Evolutionary conservation across 2,888 invertebrate species (phyloP).

Genomic region (Carpatolechia fugitivella): DNA sequence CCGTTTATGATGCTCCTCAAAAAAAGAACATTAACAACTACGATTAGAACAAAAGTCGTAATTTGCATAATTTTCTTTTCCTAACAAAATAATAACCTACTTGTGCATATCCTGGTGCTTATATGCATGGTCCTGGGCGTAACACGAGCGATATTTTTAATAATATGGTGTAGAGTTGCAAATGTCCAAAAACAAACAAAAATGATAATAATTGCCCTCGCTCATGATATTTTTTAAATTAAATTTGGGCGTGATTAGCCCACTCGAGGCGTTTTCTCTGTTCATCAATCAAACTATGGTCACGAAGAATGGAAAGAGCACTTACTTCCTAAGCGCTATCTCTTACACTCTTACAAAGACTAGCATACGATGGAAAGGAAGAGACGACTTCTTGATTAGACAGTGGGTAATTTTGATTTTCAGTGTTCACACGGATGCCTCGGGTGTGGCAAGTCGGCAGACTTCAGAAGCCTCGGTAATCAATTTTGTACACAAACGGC

Average conservation of each 20-base stretch:
- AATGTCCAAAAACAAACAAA: slow-evolving; percentile 70
- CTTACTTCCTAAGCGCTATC: slow-evolving; percentile 59
- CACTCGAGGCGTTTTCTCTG: slow-evolving; percentile 76
- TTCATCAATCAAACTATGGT: slow-evolving; percentile 73
- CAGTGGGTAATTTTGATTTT: slow-evolving; percentile 60
- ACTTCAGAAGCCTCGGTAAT: slow-evolving; percentile 72
- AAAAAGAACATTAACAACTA: slow-evolving; percentile 20
- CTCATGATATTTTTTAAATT: slow-evolving; percentile 71
- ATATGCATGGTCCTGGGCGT: background rate
- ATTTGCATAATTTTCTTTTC: background rate
- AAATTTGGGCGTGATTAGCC: slow-evolving; percentile 75
- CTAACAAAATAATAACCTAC: background rate
- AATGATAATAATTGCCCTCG: slow-evolving; percentile 49
- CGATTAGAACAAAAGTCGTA: background rate
- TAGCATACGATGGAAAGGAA: slow-evolving; percentile 40
- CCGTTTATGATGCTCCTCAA: slow-evolving; percentile 40
- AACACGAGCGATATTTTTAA: background rate
- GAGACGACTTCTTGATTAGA: slow-evolving; percentile 50
- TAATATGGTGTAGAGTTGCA: slow-evolving; percentile 8
- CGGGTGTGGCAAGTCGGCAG: slow-evolving; percentile 54
- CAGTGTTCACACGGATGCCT: slow-evolving; percentile 67
- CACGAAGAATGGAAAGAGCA: slow-evolving; percentile 56
- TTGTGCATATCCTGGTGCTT: too few species aligned
- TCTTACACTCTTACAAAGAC: slow-evolving; percentile 36
- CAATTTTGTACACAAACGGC: slow-evolving; percentile 76